Conservation (phyloP, 1,140 invertebrate species). For the Apis laboriosa region DNA sequence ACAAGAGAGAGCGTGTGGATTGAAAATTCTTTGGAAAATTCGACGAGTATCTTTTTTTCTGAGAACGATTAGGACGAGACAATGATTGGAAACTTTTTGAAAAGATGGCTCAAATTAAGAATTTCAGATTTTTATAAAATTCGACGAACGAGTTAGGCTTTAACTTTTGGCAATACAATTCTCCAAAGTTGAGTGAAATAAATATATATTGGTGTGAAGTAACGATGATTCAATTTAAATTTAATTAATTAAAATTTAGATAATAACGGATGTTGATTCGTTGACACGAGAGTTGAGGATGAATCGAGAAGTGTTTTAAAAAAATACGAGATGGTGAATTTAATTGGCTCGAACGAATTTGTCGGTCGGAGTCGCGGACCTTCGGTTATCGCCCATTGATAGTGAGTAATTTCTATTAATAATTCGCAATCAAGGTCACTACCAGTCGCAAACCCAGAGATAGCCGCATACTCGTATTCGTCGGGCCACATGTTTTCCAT, state of each 20-base stretch:
- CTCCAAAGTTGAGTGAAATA: no score
- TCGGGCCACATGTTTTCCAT: not conserved
- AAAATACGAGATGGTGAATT: not conserved
- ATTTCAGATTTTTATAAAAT: no score
- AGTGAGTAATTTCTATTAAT: not conserved
- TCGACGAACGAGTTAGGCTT: no score
- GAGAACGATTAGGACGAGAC: not conserved
- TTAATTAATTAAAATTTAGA: no score
- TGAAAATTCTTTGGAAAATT: not conserved
- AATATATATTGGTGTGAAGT: no score
- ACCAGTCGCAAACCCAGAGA: not conserved
- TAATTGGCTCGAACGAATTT: not conserved
- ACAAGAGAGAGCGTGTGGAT: no score
- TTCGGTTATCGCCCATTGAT: not conserved
- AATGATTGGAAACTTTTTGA: not conserved
- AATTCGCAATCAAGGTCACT: constrained; percentile 13
- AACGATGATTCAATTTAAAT: no score
- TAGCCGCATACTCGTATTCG: not conserved
- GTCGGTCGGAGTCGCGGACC: not conserved
- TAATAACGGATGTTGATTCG: no score
- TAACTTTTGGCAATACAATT: no score
- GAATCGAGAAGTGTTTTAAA: no score
- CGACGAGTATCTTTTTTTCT: not conserved
- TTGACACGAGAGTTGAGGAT: no score
- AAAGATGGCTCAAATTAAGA: not conserved